Percentiles rank a stretch among this genome's conserved stretches.
These are phyloP conservation scores for Mantis religiosa DNA, from an alignment of 2,888 invertebrate species.

Conservation along the genomic window DNA sequence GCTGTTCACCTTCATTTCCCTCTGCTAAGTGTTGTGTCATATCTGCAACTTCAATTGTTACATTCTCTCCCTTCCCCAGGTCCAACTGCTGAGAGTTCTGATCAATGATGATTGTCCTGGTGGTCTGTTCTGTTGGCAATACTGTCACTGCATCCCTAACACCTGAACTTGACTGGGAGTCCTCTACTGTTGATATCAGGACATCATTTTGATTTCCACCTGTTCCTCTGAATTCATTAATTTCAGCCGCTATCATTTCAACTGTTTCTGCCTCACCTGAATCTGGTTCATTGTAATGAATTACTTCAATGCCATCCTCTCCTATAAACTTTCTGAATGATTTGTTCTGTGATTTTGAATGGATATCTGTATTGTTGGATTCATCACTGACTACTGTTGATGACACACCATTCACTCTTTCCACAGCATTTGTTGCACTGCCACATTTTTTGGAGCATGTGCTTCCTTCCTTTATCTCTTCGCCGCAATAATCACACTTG, in stretches of 20 bases:
- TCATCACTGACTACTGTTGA: background rate
- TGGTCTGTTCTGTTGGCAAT: background rate
- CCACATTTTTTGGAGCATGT: constrained; percentile 15
- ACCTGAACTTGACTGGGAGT: background rate
- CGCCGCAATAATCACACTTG: constrained; percentile 25
- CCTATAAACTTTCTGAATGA: background rate
- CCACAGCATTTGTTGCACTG: background rate
- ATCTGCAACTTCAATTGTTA: constrained; percentile 26
- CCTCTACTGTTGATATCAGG: background rate
- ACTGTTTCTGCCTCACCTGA: constrained; percentile 32
- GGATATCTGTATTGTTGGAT: background rate
- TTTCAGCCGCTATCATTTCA: constrained; percentile 35
- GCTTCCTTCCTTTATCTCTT: constrained; percentile 6
- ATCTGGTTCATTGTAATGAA: background rate
- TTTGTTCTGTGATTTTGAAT: background rate
- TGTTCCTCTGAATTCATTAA: constrained; percentile 23
- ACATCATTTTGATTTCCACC: background rate
- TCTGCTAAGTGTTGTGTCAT: constrained; percentile 6
- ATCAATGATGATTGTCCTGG: background rate
- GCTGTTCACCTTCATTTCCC: background rate
- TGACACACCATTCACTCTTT: background rate
- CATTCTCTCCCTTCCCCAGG: background rate
- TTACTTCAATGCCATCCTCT: background rate
- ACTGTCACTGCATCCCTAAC: background rate
- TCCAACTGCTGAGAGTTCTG: background rate